Percentiles rank a stretch among this genome's conserved stretches.
These are phyloP conservation scores for Collichthys lucidus DNA, from an alignment of 2,113 vertebrate genomes.

Conservation along the genomic window DNA sequence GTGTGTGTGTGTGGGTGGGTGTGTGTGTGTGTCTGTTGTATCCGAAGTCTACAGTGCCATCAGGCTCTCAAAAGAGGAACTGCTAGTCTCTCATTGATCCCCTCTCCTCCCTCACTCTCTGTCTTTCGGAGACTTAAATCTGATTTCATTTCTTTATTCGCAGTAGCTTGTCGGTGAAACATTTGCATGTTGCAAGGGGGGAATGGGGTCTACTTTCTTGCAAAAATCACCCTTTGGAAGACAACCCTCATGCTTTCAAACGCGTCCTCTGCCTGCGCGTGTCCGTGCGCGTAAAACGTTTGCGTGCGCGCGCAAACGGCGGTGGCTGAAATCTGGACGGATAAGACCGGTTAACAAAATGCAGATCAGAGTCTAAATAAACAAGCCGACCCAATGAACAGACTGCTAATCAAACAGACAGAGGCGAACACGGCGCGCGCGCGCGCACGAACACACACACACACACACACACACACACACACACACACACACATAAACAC, in stretches of 20 bases:
- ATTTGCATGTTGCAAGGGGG: constrained; percentile 9
- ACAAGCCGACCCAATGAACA: constrained; percentile 14
- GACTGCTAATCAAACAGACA: constrained; percentile 11
- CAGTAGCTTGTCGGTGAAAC: constrained; percentile 13
- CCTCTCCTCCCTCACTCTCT: neutral
- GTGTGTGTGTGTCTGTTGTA: constrained; percentile 43
- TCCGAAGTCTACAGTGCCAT: constrained; percentile 82
- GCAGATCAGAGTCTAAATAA: constrained; percentile 21
- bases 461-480: constrained; percentile 36
- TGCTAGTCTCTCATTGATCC: constrained; percentile 48
- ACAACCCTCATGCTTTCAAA: neutral
- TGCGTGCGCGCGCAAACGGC: neutral
- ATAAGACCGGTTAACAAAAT: constrained; percentile 14
- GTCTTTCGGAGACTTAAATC: constrained; percentile 38
- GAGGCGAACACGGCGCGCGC: neutral
- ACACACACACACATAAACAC: constrained; percentile 17
- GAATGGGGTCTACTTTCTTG: neutral
- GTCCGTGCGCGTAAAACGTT: constrained; percentile 9
- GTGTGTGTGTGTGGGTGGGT: constrained; percentile 27
- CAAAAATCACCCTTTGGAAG: neutral
- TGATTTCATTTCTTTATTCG: constrained; percentile 40
- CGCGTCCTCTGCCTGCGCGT: neutral
- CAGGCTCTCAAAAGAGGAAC: constrained; percentile 76
- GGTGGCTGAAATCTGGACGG: constrained; percentile 8
- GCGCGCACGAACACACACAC: neutral